Evolutionary conservation across 1,140 invertebrate genomes (phyloP).

Genomic region (Papilio dardanus): DNA sequence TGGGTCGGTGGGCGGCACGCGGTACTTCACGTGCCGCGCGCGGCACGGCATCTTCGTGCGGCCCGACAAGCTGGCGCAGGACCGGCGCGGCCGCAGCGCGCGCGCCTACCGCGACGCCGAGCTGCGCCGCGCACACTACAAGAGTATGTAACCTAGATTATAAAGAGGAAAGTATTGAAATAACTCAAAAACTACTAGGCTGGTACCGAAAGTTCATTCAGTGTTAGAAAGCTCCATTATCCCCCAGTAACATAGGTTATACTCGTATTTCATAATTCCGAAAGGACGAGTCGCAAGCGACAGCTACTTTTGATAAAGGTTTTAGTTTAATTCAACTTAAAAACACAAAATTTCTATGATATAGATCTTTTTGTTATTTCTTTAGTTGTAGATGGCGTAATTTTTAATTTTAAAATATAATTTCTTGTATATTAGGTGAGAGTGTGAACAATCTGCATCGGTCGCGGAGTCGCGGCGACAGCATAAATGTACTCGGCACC

Average conservation of each 20-base stretch:
- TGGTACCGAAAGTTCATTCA: too few species aligned
- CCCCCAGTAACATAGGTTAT: too few species aligned
- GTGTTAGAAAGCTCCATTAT: too few species aligned
- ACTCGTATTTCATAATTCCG: too few species aligned
- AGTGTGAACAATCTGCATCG: slow-evolving; percentile 82
- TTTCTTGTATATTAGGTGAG: slow-evolving; percentile 68
- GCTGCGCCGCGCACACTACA: slow-evolving; percentile 75
- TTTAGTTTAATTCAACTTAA: too few species aligned
- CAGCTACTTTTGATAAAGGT: too few species aligned
- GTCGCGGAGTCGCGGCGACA: slow-evolving; percentile 87
- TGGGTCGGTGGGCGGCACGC: slow-evolving; percentile 93
- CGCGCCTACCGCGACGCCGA: slow-evolving; percentile 84
- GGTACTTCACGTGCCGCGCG: slow-evolving; percentile 94
- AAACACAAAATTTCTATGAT: not conserved
- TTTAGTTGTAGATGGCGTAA: not conserved
- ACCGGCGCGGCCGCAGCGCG: slow-evolving; percentile 89
- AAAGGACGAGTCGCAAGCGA: too few species aligned
- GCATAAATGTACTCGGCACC: slow-evolving; percentile 85
- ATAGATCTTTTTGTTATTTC: not conserved
- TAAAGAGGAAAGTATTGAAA: too few species aligned
- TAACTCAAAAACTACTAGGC: too few species aligned
- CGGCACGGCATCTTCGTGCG: slow-evolving; percentile 97
- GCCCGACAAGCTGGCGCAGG: slow-evolving; percentile 92
- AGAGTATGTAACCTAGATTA: slow-evolving; percentile 80
- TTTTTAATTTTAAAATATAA: slow-evolving; percentile 20